A percentile compares a stretch with the other conserved stretches of the same genome.
Conservation (phyloP, 2,113 vertebrate genomes). For the Ibidorhyncha struthersii region DNA sequence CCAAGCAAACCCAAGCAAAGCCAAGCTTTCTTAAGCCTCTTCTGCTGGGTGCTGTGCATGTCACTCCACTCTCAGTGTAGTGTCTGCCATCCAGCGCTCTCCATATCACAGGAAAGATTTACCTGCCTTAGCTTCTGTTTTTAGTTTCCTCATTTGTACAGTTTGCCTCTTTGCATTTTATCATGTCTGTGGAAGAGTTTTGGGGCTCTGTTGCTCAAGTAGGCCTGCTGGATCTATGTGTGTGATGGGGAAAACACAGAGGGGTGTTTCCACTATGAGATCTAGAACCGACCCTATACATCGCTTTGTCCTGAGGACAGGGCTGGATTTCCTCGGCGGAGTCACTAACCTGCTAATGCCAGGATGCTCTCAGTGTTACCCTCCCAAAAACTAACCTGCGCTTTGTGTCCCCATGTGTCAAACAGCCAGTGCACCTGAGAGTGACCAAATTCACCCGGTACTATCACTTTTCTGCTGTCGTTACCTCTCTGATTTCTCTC, state of each 20-base stretch:
- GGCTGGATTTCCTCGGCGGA: neutral
- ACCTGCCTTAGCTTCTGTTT: neutral
- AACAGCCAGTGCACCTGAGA: neutral
- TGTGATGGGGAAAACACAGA: neutral
- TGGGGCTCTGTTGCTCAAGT: neutral
- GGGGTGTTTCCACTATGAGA: neutral
- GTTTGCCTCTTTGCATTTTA: neutral
- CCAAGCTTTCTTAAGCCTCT: neutral
- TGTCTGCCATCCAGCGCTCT: rapidly evolving
- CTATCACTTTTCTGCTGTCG: neutral
- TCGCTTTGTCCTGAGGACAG: neutral
- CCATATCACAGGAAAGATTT: neutral
- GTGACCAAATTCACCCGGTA: neutral
- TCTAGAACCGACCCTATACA: neutral
- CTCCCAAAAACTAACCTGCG: neutral
- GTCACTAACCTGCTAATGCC: neutral
- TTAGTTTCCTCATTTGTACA: neutral
- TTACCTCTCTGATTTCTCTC: neutral
- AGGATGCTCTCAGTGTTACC: neutral
- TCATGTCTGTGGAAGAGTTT: rapidly evolving
- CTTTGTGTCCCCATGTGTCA: neutral
- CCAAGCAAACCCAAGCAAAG: neutral
- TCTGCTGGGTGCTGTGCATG: neutral
- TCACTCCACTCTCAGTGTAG: neutral
- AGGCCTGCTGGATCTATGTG: neutral